These are phyloP conservation scores for Antidorcas marsupialis DNA, from an alignment of 2,113 vertebrate genomes.

Conservation along the genomic window DNA sequence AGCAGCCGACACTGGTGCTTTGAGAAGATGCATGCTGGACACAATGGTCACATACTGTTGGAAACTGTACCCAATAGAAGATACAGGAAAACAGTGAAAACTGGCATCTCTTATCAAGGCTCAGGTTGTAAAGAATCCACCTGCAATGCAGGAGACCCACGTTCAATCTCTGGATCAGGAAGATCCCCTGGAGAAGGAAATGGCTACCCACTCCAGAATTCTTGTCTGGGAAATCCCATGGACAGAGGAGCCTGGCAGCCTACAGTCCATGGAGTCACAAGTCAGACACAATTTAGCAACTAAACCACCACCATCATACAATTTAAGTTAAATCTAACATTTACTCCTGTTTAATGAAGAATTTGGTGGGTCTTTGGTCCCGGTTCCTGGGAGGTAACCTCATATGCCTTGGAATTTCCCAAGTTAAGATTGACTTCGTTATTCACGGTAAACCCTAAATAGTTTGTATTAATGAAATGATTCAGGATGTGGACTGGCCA, in stretches of 20 bases:
- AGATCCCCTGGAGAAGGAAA: neutral
- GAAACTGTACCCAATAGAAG: neutral
- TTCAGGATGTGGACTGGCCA: neutral
- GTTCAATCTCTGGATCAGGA: neutral
- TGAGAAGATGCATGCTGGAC: neutral
- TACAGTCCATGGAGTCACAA: neutral
- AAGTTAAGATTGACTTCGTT: neutral
- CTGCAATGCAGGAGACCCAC: neutral
- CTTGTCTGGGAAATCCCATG: neutral
- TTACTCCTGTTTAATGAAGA: neutral
- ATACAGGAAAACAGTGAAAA: neutral
- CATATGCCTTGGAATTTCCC: neutral
- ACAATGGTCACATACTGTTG: neutral
- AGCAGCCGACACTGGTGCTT: neutral
- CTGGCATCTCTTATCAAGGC: neutral
- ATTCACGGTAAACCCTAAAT: neutral
- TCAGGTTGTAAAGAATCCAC: neutral
- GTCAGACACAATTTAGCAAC: neutral
- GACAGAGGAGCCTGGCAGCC: neutral
- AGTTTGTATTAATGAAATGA: neutral
- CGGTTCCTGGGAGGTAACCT: neutral
- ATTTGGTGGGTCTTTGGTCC: neutral
- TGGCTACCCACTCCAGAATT: neutral
- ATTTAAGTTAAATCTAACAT: neutral
- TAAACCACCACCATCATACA: neutral